Percentiles rank a stretch among this genome's conserved stretches.
These are phyloP conservation scores for Reinhardtius hippoglossoides DNA, from an alignment of 2,113 vertebrate species.

Conservation along the genomic window DNA sequence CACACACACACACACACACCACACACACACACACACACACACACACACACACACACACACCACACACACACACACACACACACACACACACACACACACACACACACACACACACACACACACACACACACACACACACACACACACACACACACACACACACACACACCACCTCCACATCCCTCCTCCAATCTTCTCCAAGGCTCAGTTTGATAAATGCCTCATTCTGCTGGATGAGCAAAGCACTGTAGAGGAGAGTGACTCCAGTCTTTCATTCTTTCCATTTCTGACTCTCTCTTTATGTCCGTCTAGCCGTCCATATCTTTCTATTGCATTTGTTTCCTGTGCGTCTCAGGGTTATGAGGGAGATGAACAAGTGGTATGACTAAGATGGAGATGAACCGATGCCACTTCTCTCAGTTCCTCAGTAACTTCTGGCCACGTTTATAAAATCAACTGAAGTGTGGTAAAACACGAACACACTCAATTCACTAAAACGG, in stretches of 20 bases:
- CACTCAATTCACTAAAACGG: too few species aligned
- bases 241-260: conserved; percentile 36
- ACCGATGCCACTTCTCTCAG: not conserved
- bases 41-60: not conserved
- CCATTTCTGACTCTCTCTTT: not conserved
- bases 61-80: conserved; percentile 6
- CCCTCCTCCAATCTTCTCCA: conserved; percentile 49
- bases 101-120: not conserved
- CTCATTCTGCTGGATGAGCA: conserved; percentile 61
- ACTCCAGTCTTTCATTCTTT: conserved; percentile 16
- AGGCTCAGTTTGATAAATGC: conserved; percentile 64
- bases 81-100: not conserved
- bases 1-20: not conserved
- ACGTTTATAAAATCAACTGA: not conserved
- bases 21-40: not conserved
- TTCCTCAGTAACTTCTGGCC: not conserved
- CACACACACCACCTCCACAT: conserved; percentile 20
- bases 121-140: conserved; percentile 2
- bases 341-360: conserved; percentile 15
- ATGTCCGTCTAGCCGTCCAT: not conserved
- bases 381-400: conserved; percentile 8
- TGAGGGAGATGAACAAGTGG: conserved; percentile 5
- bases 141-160: not conserved
- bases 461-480: too few species aligned
- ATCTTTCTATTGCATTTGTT: conserved; percentile 5